Evolutionary conservation across 1,140 invertebrate species (phyloP), one percentile per base, ranked within the genome.

Genomic region (Tyrophagus putrescentiae): DNA sequence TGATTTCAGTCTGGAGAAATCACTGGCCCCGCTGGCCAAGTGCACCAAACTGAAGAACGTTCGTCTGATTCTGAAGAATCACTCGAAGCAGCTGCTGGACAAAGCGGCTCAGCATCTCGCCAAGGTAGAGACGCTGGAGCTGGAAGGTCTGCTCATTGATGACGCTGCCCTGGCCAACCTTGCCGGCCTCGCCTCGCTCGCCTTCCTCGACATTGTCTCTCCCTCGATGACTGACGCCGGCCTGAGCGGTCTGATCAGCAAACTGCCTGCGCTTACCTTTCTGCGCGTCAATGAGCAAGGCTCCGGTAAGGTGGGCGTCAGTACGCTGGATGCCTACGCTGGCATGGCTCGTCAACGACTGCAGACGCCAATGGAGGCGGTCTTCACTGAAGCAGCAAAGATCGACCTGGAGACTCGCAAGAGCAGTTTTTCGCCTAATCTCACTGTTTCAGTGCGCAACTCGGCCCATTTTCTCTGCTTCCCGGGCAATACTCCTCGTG

Each of bases 201-300:
- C 18, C 18, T 61, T 61, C 33, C n/a, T 61, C 9, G 60, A 61
- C 25, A 31, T 61, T 16, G 57, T 60, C 25, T 61, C 60, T 16
- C 60, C 60, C 1, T 1, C 1, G 5, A 60, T 61, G 5, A 60
- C 56, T 1, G 60, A 61, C 39, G 27, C 1, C 21, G 60, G 58
- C n/a, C n/a, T 59, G 28, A 9, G 4, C 9, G 9, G 21, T 3
- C 25, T 59, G n/a, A 62, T 59, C 4, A 1, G 9, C 16, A 60
- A 57, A 60, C 57, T 60, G 29, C 29, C 23, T 16, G 23, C 60
- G 16, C 11, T 61, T 1, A 59, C 28, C 21, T 33, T 60, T 45
- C 41, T 59, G 16, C 54, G 57, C 29, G 6, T 60, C 18, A 60
- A 59, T 28, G 60, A 61, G 32, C 29, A 16, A 33, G 50, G 28